A percentile compares a stretch with the other conserved stretches of the same genome.
Conservation (phyloP, 1,140 invertebrate species). For the Lepidotrigona ventralis region DNA sequence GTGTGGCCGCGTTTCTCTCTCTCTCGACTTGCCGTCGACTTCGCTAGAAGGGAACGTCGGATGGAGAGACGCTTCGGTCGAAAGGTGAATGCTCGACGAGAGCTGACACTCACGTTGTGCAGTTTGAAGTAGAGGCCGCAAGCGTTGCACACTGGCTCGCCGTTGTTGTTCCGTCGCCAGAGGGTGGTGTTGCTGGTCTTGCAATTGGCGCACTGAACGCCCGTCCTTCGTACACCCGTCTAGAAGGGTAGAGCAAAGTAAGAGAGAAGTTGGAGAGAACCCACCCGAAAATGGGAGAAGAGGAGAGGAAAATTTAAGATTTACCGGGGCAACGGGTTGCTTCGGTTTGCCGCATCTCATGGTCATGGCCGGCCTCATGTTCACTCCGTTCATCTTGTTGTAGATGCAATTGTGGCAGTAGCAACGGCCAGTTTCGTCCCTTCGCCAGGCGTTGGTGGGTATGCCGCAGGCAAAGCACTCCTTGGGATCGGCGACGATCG, state of each 20-base stretch:
- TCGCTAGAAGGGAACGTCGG: too few species aligned
- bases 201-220: slow-evolving; percentile 94
- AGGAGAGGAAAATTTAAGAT: slow-evolving; percentile 32
- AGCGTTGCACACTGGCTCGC: slow-evolving; percentile 95
- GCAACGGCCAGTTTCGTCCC: slow-evolving; percentile 94
- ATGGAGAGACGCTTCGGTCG: too few species aligned
- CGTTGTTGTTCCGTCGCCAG: slow-evolving; percentile 93
- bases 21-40: not conserved
- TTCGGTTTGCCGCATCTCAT: slow-evolving; percentile 78
- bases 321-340: slow-evolving; percentile 76
- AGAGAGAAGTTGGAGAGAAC: not conserved
- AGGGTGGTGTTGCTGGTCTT: slow-evolving; percentile 91
- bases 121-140: slow-evolving; percentile 95
- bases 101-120: slow-evolving; percentile 87
- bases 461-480: slow-evolving; percentile 95
- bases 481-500: slow-evolving; percentile 82
- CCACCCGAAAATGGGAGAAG: slow-evolving; percentile 58
- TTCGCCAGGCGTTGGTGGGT: slow-evolving; percentile 91
- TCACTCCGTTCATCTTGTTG: slow-evolving; percentile 92
- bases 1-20: slow-evolving; percentile 19
- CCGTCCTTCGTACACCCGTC: slow-evolving; percentile 86
- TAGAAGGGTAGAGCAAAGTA: slow-evolving; percentile 72
- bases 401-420: slow-evolving; percentile 95
- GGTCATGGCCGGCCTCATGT: slow-evolving; percentile 84
- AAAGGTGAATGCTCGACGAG: not conserved